These are phyloP conservation scores for Zaprionus kolodkinae DNA, from an alignment of 1,140 invertebrate species.

Conservation along the genomic window DNA sequence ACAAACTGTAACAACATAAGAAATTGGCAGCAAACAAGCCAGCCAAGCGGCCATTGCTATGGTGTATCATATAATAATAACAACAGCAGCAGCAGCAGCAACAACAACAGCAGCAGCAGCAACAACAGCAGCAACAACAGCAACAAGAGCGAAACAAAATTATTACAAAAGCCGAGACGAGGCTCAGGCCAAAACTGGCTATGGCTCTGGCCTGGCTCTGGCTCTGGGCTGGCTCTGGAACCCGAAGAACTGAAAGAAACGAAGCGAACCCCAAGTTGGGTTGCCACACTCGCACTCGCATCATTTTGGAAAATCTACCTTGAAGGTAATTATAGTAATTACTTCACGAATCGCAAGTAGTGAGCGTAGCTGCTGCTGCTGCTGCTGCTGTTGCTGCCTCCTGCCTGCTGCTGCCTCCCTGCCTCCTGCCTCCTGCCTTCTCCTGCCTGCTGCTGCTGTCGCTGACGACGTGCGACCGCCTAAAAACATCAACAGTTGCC, in stretches of 20 bases:
- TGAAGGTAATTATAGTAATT: constrained; percentile 84
- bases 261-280: constrained; percentile 7
- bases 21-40: constrained; percentile 74
- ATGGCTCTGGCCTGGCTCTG: constrained; percentile 41
- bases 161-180: constrained; percentile 70
- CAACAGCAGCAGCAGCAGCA: constrained; percentile 52
- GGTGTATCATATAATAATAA: constrained; percentile 82
- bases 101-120: constrained; percentile 40
- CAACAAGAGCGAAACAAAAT: constrained; percentile 51
- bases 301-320: constrained; percentile 84
- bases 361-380: constrained; percentile 64
- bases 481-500: constrained; percentile 83
- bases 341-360: constrained; percentile 84
- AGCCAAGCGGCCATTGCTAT: constrained; percentile 71
- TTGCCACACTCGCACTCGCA: constrained; percentile 61
- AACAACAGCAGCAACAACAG: constrained; percentile 33
- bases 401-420: constrained; percentile 10
- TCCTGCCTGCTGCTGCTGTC: constrained; percentile 42
- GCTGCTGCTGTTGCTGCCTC: not conserved
- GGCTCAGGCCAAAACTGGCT: constrained; percentile 15
- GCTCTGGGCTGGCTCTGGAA: constrained; percentile 36
- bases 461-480: constrained; percentile 83
- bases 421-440: constrained; percentile 28
- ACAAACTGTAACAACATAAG: constrained; percentile 74
- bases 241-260: constrained; percentile 21